Conservation (phyloP, 2,113 vertebrate species). For the Plecotus auritus region DNA sequence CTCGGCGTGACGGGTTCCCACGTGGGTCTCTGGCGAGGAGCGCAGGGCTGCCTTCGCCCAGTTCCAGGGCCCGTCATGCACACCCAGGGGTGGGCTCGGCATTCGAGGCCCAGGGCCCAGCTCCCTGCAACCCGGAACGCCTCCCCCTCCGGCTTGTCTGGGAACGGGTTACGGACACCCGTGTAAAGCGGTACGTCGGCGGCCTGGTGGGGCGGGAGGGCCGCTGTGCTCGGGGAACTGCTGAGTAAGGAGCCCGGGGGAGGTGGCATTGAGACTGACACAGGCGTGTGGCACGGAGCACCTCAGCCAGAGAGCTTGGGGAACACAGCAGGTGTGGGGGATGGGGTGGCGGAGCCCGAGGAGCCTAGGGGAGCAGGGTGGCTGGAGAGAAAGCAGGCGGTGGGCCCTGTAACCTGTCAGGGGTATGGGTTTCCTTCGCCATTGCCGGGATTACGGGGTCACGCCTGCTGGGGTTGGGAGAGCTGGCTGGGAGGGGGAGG, state of each 20-base stretch:
- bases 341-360: rapidly evolving
- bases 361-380: rapidly evolving
- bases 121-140: not conserved
- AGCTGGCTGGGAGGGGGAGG: rapidly evolving
- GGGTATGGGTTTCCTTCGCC: not conserved
- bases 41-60: not conserved
- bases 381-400: not conserved
- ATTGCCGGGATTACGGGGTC: rapidly evolving
- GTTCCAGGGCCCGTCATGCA: not conserved
- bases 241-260: not conserved
- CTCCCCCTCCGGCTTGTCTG: rapidly evolving
- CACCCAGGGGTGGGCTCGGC: not conserved
- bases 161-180: rapidly evolving
- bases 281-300: rapidly evolving
- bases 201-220: rapidly evolving
- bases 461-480: rapidly evolving
- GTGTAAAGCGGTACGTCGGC: rapidly evolving
- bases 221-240: rapidly evolving
- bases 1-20: not conserved
- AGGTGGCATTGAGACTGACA: not conserved
- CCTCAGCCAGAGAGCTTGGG: not conserved
- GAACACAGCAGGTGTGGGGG: not conserved
- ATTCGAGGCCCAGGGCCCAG: rapidly evolving
- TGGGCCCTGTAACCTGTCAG: rapidly evolving
- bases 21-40: no score